These are phyloP conservation scores for Ichneumoninae sp. DNA, from an alignment of 2,888 invertebrate genomes.

Conservation along the genomic window DNA sequence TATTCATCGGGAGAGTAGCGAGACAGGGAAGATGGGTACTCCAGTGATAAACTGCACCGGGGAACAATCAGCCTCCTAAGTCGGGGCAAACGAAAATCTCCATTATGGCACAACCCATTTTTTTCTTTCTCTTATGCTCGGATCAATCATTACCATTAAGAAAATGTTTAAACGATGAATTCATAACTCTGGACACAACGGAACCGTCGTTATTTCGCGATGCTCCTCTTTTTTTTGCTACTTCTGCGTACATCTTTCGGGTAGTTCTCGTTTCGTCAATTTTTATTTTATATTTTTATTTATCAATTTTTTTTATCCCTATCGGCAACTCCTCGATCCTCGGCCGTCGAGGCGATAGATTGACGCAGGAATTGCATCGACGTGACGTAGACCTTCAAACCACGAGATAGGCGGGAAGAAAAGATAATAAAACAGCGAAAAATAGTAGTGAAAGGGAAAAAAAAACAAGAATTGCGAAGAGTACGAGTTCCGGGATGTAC, in stretches of 20 bases:
- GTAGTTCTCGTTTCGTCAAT: too few relatives aligned
- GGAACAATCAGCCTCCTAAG: too few relatives aligned
- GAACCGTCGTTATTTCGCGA: not conserved
- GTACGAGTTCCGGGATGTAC: constrained; percentile 3
- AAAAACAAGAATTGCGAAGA: constrained; percentile 31
- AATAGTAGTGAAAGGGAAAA: constrained; percentile 2
- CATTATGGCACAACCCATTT: too few relatives aligned
- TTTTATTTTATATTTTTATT: not conserved
- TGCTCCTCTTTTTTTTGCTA: not conserved
- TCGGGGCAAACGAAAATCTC: too few relatives aligned
- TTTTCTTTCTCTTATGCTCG: too few relatives aligned
- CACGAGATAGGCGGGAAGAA: not conserved
- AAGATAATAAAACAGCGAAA: not conserved
- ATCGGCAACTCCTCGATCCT: constrained; percentile 3
- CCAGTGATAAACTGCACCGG: too few relatives aligned
- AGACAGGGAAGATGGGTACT: too few relatives aligned
- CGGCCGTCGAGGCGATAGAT: constrained; percentile 37
- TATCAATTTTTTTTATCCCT: not conserved
- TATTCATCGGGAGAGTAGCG: too few relatives aligned
- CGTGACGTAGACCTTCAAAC: constrained; percentile 20
- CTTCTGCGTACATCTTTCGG: not conserved
- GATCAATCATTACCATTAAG: too few relatives aligned
- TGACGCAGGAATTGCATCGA: constrained; percentile 57
- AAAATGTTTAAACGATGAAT: too few relatives aligned
- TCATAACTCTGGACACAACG: not conserved